Conservation (phyloP, 2,888 invertebrate genomes). For the Thereva nobilitata region DNA sequence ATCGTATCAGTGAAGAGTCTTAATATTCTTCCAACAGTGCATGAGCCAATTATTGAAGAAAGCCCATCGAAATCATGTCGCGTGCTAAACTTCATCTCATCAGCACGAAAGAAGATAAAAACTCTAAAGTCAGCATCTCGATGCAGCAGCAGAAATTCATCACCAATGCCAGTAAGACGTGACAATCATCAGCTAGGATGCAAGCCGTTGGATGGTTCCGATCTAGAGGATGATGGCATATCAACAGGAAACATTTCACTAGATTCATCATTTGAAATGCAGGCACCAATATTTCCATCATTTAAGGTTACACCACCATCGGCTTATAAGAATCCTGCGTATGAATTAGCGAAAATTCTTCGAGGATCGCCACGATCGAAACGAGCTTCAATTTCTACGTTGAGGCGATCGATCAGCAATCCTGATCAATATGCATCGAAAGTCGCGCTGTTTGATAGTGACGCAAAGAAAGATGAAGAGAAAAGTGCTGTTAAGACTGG, state of each 20-base stretch:
- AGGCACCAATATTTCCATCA: slow-evolving; percentile 54
- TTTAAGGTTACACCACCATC: slow-evolving; percentile 54
- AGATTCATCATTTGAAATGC: slow-evolving; percentile 55
- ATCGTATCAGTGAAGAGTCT: neutral
- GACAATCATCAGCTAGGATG: slow-evolving; percentile 31
- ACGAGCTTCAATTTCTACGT: slow-evolving; percentile 52
- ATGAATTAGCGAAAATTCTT: slow-evolving; percentile 53
- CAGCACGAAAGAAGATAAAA: slow-evolving; percentile 45
- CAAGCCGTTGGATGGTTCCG: slow-evolving; percentile 41
- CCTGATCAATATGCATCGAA: slow-evolving; percentile 50
- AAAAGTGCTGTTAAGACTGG: slow-evolving; percentile 32
- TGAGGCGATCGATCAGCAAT: slow-evolving; percentile 56
- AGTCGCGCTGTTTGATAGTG: slow-evolving; percentile 2
- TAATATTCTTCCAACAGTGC: too few relatives aligned
- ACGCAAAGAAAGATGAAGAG: slow-evolving; percentile 23
- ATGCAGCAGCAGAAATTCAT: slow-evolving; percentile 39
- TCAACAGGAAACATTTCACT: slow-evolving; percentile 47
- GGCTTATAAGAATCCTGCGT: slow-evolving; percentile 47
- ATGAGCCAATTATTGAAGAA: too few relatives aligned
- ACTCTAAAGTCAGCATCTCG: slow-evolving; percentile 40
- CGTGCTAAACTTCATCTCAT: slow-evolving; percentile 53
- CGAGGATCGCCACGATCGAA: slow-evolving; percentile 53
- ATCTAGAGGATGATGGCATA: slow-evolving; percentile 49
- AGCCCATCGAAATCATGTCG: slow-evolving; percentile 44
- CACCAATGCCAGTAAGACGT: slow-evolving; percentile 49